phyloP scores from a whole-genome alignment of 2,797 vertebrate genomes.

The Labeo calbasu region DNA sequence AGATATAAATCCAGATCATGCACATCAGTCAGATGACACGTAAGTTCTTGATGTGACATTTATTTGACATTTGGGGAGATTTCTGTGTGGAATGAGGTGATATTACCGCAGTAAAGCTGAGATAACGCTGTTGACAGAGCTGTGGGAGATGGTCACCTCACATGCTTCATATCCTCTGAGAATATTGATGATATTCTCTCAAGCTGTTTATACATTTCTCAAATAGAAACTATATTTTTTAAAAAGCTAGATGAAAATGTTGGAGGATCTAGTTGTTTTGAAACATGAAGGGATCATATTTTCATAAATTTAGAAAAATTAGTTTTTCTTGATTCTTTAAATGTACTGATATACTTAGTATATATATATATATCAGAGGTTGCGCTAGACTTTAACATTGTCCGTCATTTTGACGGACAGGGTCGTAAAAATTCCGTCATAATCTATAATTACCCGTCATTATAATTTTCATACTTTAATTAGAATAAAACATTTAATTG shows the following conservation, averaged over 20 bases:
- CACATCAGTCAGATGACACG: slow-evolving; percentile 12
- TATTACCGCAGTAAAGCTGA: slow-evolving; percentile 15
- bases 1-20: slow-evolving; percentile 20
- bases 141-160: slow-evolving; percentile 5
- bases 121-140: slow-evolving; percentile 25
- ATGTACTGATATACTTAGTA: background rate
- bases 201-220: slow-evolving; percentile 1
- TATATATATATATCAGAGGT: no score
- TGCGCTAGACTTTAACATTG: no score
- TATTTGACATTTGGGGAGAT: slow-evolving; percentile 55
- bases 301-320: background rate
- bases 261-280: background rate
- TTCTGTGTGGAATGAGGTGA: slow-evolving; percentile 37
- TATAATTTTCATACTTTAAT: no score
- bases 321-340: background rate
- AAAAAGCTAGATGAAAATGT: background rate
- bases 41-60: slow-evolving; percentile 48
- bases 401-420: no score
- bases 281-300: no score
- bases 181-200: slow-evolving; percentile 12
- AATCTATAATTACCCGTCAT: no score
- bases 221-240: background rate
- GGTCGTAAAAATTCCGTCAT: no score
- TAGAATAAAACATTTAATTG: no score
- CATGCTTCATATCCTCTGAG: slow-evolving; percentile 7